Evolutionary conservation across 2,888 invertebrate species (phyloP), one percentile per base, ranked within the genome.

Genomic region (Amblyteles armatorius): DNA sequence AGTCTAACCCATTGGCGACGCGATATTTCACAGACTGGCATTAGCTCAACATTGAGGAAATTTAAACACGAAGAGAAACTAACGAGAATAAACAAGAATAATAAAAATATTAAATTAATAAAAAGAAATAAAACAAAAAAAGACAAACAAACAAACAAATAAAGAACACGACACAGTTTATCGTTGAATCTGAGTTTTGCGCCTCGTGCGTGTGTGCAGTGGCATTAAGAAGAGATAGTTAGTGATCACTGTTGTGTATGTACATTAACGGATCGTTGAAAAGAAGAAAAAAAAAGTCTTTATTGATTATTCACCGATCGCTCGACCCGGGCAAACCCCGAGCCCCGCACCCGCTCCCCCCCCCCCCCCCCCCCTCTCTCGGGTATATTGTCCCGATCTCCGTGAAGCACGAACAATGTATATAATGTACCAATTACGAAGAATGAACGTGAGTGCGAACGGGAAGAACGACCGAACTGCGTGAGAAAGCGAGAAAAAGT

Each of bases 1-100:
- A 82, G 72, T 77, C 73, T 71, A 81, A 78, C 76, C 71, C 68
- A 76, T 79, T 76, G 82, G 79, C 74, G 89, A 89, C 89, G 91
- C 91, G 92, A 92, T 93, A 93, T 93, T 93, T 90, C 90, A 91
- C 90, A 89, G 91, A 92, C 91, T 92, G 93, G 92, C 91, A 92
- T 92, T 90, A 90, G 90, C 71, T 77, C 72, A 84, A 67, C 52
- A 60, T 77, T 60, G 57, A 76, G n/a, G 19, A 57, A 63, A 77
- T 48, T 19, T 16, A 80, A 83, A 86, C 52, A 63, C 16, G 26
- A 57, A 80, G 81, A 78, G 57, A 63, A 33, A 29, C 29, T 63
- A 33, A 63, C 63, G 29, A n/a, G n/a, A 63, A 63, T 29, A 63
- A 63, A 63, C 33, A 68, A 52, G 29, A 67, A 78, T 52, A 84